phyloP scores from a whole-genome alignment of 2,113 vertebrate genomes.

The Heptranchias perlo region DNA sequence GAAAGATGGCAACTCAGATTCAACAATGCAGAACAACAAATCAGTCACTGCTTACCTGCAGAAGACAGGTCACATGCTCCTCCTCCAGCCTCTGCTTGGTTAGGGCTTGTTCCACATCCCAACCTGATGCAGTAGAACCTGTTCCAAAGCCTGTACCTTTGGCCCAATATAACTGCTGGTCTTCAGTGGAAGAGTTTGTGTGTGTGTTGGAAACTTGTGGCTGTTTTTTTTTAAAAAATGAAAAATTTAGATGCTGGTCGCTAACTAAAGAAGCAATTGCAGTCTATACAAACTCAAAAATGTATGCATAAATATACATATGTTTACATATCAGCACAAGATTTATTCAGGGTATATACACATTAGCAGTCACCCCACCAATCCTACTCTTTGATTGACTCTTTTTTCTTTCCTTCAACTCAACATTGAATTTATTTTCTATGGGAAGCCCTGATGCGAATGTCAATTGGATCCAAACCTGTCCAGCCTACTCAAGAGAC shows the following conservation, averaged over 20 bases:
- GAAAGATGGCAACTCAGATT: not conserved
- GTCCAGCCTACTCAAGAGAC: not conserved
- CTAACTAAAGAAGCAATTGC: not conserved
- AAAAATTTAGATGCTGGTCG: not conserved
- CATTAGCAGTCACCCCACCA: too few species aligned
- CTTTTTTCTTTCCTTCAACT: not conserved
- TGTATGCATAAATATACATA: not conserved
- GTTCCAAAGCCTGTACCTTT: slow-evolving; percentile 98
- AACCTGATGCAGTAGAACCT: slow-evolving; percentile 93
- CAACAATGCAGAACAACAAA: slow-evolving; percentile 25
- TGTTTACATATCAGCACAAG: not conserved
- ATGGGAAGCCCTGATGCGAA: not conserved
- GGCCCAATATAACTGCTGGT: slow-evolving; percentile 97
- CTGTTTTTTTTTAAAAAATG: slow-evolving; percentile 55
- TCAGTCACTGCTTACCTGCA: slow-evolving; percentile 67
- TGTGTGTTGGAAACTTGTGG: slow-evolving; percentile 84
- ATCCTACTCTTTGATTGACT: not conserved
- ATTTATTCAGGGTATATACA: not conserved
- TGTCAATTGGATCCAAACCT: not conserved
- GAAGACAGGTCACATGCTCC: slow-evolving; percentile 91
- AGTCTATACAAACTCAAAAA: not conserved
- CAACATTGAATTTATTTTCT: not conserved
- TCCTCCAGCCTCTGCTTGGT: slow-evolving; percentile 97
- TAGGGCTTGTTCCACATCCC: slow-evolving; percentile 97
- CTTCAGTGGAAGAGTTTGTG: slow-evolving; percentile 76